Evolutionary conservation across 2,113 vertebrate species (phyloP).

Genomic region (Pelobates fuscus): DNA sequence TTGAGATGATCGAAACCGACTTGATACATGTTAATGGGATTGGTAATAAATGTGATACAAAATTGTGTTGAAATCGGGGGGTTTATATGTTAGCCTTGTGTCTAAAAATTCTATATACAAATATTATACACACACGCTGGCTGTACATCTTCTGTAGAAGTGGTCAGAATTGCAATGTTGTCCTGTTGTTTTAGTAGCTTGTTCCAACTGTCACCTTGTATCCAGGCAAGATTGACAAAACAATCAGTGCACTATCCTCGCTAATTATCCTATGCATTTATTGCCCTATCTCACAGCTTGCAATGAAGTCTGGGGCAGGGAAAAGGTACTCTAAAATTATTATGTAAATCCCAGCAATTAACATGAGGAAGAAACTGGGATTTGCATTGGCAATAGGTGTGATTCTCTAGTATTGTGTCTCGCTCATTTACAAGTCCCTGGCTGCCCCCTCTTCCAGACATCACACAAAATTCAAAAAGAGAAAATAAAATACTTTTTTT

Average conservation of each 20-base stretch:
- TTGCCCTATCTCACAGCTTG: slow-evolving; percentile 46
- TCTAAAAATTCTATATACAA: too few species aligned
- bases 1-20: too few species aligned
- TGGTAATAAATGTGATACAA: too few species aligned
- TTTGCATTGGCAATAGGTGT: slow-evolving; percentile 58
- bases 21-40: too few species aligned
- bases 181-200: too few species aligned
- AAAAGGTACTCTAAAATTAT: slow-evolving; percentile 53
- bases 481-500: too few species aligned
- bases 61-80: too few species aligned
- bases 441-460: slow-evolving; percentile 35
- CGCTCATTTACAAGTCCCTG: slow-evolving; percentile 38
- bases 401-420: slow-evolving; percentile 46
- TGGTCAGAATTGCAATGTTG: too few species aligned
- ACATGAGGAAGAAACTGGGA: slow-evolving; percentile 60
- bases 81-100: too few species aligned
- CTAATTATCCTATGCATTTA: slow-evolving; percentile 30
- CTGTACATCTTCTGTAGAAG: too few species aligned
- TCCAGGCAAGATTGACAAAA: neutral
- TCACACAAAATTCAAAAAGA: neutral
- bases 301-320: slow-evolving; percentile 55
- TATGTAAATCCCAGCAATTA: slow-evolving; percentile 57
- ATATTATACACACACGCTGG: too few species aligned
- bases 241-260: slow-evolving; percentile 41
- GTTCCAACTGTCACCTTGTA: too few species aligned